Evolutionary conservation across 2,797 vertebrate genomes (phyloP), one percentile per base, ranked within the genome.

Genomic region (Miichthys miiuy): DNA sequence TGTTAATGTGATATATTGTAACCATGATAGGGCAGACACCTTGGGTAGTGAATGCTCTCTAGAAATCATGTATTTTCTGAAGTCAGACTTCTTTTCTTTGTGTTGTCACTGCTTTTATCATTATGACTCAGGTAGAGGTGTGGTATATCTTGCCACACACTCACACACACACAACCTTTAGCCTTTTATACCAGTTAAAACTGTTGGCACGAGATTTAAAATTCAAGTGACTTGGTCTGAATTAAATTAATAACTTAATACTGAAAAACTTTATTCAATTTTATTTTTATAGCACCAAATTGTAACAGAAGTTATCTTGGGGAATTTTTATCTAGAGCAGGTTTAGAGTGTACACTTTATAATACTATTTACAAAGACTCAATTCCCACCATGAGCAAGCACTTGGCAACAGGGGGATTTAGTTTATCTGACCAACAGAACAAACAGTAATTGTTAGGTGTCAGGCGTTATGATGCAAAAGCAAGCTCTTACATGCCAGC

Each of bases 401-500:
- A 38, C 34, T 9, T 38, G 34, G 34, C 34, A 38, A 38, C 34
- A 38, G 8, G 34, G 34, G 34, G 34, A 58, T 0, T 0, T 34
- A 14, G 57, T 23, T 48, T 20, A 46, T 72, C 30, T 51, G 42
- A 67, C 30, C 52, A 47, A 58, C 38, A 44, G 16, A 55, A 70
- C 63, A 51, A 71, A 56, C 38, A 11, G 14, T 38, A 17, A 57
- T 77, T 4, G 13, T 73, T 57, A 38, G 63, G 65, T 72, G 54
- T 84, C 80, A 77, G 61, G 77, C 68, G 60, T 85, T 66, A 58
- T 60, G 70, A 85, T 30, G 63, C 73, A 38, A 70, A 87, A 90
- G 82, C 88, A 87, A 86, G 89, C 77, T 82, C 66, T 47, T 74
- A 83, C 91, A 90, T 41, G 89, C 65, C 89, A 46, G 75, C 65